Evolutionary conservation across 2,797 vertebrate species (phyloP), one percentile per base, ranked within the genome.

Genomic region (Coregonus ussuriensis): DNA sequence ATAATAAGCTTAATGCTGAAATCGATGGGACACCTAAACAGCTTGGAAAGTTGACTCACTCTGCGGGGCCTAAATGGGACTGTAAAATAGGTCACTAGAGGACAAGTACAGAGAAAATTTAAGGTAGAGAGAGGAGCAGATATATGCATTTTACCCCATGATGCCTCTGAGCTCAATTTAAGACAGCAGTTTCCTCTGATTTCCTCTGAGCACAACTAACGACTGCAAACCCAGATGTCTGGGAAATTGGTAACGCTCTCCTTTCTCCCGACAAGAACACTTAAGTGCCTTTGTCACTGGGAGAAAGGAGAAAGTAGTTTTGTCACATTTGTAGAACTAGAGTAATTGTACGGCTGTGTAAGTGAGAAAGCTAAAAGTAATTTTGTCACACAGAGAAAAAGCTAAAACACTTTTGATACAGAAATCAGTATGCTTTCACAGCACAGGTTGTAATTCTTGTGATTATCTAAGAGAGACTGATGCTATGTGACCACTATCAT

Each of bases 201-300:
- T 71, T 41, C 37, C 37, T 51, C 41, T 47, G 13, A 16, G 18
- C 18, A 21, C 16, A 47, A 53, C 25, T 54, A 25, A 72, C 13
- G 4, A 54, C 21, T 53, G 52, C 47, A 53, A 53, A 72, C 71
- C 51, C 52, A 31, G 71, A 71, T 53, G 47, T 71, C 69, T 29
- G 11, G 3, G 21, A 11, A 29, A 63, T 29, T 63, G 59, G 21
- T 63, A 11, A 14, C 14, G 29, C 18, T 56, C 71, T 54, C 18
- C 31, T 53, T 33, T 72, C 25, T 72, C 53, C 29, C 29, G 25
- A 56, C 53, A 31, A 56, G 69, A 71, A 47, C 1, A 4, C 70
- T 15, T 31, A 53, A 53, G 47, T 15, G 71, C 51, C 51, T 76
- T 70, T 76, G 52, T 41, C 68, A 29, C 3, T 5, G 21, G 56